Conservation (phyloP, 2,888 invertebrate genomes). For the Agonopterix arenella region DNA sequence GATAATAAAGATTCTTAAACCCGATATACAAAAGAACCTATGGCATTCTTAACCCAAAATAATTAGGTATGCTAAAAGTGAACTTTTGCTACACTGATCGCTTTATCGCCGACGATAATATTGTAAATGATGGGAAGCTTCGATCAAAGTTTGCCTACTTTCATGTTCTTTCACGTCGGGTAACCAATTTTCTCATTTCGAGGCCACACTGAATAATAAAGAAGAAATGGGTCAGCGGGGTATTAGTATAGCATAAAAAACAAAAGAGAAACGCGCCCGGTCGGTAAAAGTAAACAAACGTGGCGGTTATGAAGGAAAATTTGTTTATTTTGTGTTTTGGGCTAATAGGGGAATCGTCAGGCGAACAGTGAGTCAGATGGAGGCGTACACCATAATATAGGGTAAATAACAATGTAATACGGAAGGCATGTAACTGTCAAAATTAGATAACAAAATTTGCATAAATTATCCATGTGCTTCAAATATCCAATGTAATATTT, state of each 20-base stretch:
- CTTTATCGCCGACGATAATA: no score
- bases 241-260: constrained; percentile 24
- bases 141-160: neutral
- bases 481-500: no score
- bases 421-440: no score
- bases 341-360: constrained; percentile 3
- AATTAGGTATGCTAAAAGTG: no score
- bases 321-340: constrained; percentile 1
- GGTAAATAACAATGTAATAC: no score
- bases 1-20: no score
- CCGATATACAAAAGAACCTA: no score
- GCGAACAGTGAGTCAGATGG: constrained; percentile 4
- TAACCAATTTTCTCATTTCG: constrained; percentile 12
- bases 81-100: no score
- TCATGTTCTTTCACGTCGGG: neutral
- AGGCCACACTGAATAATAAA: constrained; percentile 20
- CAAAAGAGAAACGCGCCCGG: constrained; percentile 12
- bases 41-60: no score
- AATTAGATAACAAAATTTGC: no score
- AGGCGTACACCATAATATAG: neutral
- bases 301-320: constrained; percentile 11
- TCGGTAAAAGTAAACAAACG: constrained; percentile 7
- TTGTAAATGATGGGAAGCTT: no score
- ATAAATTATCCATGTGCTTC: no score
- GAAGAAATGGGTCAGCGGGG: constrained; percentile 21